phyloP scores from a whole-genome alignment of 2,113 vertebrate species.

The Oxygymnocypris stewartii region DNA sequence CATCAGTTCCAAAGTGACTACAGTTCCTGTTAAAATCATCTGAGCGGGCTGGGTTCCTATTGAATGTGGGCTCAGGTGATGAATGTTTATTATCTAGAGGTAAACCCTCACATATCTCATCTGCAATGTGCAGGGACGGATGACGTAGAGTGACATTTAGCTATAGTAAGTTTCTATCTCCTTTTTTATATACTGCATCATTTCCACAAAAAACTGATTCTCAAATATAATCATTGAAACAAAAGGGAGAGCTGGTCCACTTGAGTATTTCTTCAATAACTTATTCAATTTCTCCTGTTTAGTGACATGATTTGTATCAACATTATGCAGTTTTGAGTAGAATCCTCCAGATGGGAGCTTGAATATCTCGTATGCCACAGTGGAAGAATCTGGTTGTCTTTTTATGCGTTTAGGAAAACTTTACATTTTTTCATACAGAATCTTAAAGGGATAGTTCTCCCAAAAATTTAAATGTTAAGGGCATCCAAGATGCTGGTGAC shows the following conservation, averaged over 20 bases:
- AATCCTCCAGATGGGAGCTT: neutral
- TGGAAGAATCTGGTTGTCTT: neutral
- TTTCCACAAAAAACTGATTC: constrained; percentile 74
- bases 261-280: neutral
- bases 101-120: constrained; percentile 64
- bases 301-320: neutral
- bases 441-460: neutral
- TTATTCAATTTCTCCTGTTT: constrained; percentile 56
- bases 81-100: constrained; percentile 36
- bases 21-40: neutral
- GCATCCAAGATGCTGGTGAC: no score
- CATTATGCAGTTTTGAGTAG: neutral
- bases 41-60: constrained; percentile 4
- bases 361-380: neutral
- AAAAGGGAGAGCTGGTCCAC: constrained; percentile 61
- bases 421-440: constrained; percentile 2
- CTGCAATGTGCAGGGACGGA: constrained; percentile 71
- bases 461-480: no score
- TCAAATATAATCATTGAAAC: constrained; percentile 80
- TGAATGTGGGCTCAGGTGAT: constrained; percentile 53
- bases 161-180: constrained; percentile 69
- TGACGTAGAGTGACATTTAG: constrained; percentile 69
- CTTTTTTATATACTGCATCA: constrained; percentile 76
- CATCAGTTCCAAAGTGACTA: neutral
- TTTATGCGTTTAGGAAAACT: neutral